Percentiles rank a stretch among this genome's conserved stretches.
Conservation (phyloP, 2,113 vertebrate genomes). For the Murina feae region DNA sequence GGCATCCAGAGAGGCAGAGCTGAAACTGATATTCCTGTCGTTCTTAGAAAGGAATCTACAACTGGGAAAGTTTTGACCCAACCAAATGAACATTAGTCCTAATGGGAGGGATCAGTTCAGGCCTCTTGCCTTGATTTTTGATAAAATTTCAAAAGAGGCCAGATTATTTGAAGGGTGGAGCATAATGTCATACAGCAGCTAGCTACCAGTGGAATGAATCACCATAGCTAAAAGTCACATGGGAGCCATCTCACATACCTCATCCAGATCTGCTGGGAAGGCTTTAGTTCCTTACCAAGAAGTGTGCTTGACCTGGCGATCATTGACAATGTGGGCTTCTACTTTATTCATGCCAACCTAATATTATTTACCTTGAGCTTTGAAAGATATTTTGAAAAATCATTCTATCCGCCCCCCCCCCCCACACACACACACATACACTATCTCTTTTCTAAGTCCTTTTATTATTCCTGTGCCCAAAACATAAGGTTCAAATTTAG, state of each 20-base stretch:
- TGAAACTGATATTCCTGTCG: background rate
- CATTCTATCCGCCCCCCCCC: background rate
- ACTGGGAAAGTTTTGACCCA: background rate
- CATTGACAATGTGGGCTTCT: background rate
- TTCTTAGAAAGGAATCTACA: slow-evolving; percentile 30
- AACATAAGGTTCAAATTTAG: slow-evolving; percentile 34
- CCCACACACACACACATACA: too few species aligned
- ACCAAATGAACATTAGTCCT: slow-evolving; percentile 3
- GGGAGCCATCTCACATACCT: background rate
- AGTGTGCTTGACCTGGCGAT: background rate
- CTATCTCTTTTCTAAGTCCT: background rate
- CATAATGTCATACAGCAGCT: background rate
- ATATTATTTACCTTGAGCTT: slow-evolving; percentile 15
- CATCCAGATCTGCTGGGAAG: background rate
- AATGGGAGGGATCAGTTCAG: background rate
- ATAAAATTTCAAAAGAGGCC: slow-evolving; percentile 27
- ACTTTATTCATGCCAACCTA: background rate
- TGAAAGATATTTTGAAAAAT: background rate
- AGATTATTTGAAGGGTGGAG: slow-evolving; percentile 34
- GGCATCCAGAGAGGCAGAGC: background rate
- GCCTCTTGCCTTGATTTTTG: slow-evolving; percentile 17
- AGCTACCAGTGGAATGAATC: slow-evolving; percentile 37
- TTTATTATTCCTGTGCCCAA: slow-evolving; percentile 21
- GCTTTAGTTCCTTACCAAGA: slow-evolving; percentile 23
- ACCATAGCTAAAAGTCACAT: background rate